Evolutionary conservation across 2,113 vertebrate genomes (phyloP).

Genomic region (Panthera tigris): DNA sequence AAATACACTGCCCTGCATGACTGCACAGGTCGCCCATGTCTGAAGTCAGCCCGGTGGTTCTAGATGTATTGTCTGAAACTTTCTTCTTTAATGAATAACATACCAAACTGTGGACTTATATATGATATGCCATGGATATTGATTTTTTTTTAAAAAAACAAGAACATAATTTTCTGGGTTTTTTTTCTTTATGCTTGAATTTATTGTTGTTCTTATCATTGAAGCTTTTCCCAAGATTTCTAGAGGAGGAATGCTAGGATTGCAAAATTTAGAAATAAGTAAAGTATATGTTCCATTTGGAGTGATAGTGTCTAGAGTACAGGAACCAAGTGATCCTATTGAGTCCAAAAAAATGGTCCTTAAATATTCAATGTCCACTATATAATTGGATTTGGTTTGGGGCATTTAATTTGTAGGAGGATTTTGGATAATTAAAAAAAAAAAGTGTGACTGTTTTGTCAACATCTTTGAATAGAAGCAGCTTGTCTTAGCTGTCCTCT

Average conservation of each 20-base stretch:
- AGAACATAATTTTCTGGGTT: background rate
- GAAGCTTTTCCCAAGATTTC: background rate
- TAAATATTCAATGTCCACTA: background rate
- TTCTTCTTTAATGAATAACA: background rate
- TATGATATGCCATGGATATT: background rate
- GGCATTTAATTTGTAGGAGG: background rate
- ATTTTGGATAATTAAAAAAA: background rate
- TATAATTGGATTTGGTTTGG: background rate
- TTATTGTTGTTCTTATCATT: background rate
- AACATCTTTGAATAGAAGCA: background rate
- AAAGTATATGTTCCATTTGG: background rate
- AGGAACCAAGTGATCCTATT: background rate
- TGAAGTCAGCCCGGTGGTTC: background rate
- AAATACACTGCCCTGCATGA: background rate
- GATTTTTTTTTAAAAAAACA: background rate
- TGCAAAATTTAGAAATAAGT: background rate
- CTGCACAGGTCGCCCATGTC: fast-evolving
- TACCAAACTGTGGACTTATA: background rate
- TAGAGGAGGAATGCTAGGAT: background rate
- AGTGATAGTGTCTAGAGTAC: background rate
- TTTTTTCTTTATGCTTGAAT: background rate
- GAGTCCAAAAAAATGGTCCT: background rate
- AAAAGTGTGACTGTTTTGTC: background rate
- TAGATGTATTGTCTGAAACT: background rate
- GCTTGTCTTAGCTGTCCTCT: background rate